A percentile compares a stretch with the other conserved stretches of the same genome.
These are phyloP conservation scores for Platerodrilus igneus DNA, from an alignment of 2,888 invertebrate genomes.

Conservation along the genomic window DNA sequence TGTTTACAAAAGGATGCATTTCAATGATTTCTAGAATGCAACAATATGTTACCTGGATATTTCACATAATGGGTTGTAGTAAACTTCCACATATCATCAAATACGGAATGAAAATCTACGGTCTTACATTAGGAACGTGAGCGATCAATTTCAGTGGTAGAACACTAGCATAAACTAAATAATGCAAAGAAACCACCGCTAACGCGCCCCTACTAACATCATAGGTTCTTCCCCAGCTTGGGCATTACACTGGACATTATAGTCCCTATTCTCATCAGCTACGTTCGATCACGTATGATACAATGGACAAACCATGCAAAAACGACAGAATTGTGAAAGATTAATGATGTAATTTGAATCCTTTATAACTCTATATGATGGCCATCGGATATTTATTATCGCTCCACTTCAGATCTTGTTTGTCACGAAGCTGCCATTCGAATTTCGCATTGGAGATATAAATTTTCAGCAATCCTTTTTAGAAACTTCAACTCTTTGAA, in stretches of 20 bases:
- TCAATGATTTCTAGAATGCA: too few relatives aligned
- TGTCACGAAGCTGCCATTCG: constrained; percentile 11
- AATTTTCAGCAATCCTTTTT: too few relatives aligned
- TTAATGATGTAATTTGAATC: constrained; percentile 47
- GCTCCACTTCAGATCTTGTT: constrained; percentile 17
- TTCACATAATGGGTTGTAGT: too few relatives aligned
- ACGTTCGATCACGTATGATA: constrained; percentile 42
- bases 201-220: constrained; percentile 38
- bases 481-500: too few relatives aligned
- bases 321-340: constrained; percentile 43
- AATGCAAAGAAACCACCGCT: constrained; percentile 44
- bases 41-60: too few relatives aligned
- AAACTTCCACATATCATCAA: too few relatives aligned
- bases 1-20: too few relatives aligned
- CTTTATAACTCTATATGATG: constrained; percentile 36
- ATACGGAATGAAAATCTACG: too few relatives aligned
- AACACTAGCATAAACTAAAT: constrained; percentile 39
- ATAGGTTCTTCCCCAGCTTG: constrained; percentile 26
- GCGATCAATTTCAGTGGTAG: constrained; percentile 29
- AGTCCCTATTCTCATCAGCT: constrained; percentile 23
- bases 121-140: too few relatives aligned
- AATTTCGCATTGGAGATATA: not conserved
- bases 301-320: constrained; percentile 46
- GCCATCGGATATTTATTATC: constrained; percentile 18
- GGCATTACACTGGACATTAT: constrained; percentile 14